Evolutionary conservation across 2,797 vertebrate species (phyloP).

Genomic region (Xenentodon cancila): DNA sequence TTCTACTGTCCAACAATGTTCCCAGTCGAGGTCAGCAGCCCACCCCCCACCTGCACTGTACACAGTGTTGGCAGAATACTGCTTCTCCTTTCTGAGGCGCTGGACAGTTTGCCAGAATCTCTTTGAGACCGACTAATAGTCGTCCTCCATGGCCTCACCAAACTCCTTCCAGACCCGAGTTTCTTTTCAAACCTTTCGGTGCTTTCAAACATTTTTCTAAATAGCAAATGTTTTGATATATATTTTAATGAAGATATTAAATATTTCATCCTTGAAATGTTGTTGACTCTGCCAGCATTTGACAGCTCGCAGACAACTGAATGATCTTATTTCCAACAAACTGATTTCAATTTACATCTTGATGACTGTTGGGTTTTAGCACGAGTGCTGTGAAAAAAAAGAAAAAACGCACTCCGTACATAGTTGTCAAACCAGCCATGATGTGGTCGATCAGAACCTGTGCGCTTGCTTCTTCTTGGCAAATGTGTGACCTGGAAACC

Average conservation of each 20-base stretch:
- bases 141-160: too few species aligned
- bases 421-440: constrained; percentile 50
- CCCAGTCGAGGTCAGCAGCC: too few species aligned
- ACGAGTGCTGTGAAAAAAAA: not conserved
- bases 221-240: not conserved
- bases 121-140: too few species aligned
- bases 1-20: too few species aligned
- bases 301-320: constrained; percentile 34
- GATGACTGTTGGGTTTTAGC: constrained; percentile 64
- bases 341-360: constrained; percentile 67
- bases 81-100: too few species aligned
- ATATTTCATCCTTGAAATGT: not conserved
- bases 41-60: too few species aligned
- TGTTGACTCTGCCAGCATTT: constrained; percentile 26
- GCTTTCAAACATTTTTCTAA: not conserved
- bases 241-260: not conserved
- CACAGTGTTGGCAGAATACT: too few species aligned
- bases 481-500: constrained; percentile 68
- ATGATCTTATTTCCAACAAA: constrained; percentile 41
- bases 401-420: constrained; percentile 47
- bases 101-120: too few species aligned
- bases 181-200: too few species aligned
- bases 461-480: constrained; percentile 66
- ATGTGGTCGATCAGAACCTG: constrained; percentile 56
- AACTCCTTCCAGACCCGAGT: too few species aligned